Conservation (phyloP, 2,113 vertebrate genomes). For the Ursus arctos region DNA sequence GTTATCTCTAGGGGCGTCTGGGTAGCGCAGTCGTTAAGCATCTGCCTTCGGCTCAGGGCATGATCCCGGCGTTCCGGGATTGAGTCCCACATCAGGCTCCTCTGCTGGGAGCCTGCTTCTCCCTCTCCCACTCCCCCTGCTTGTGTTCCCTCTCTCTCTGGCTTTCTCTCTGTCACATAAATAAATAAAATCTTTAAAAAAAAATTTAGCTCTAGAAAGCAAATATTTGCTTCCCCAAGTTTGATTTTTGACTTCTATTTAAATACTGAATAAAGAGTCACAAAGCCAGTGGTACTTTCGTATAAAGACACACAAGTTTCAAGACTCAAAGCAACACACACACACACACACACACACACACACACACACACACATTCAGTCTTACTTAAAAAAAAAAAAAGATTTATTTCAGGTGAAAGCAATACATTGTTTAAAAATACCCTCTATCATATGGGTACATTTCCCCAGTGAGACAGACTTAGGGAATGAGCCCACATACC, state of each 20-base stretch:
- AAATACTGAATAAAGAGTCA: background rate
- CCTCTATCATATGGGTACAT: background rate
- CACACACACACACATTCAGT: no score
- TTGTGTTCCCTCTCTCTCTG: no score
- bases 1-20: background rate
- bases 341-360: no score
- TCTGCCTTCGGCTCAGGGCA: no score
- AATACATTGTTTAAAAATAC: background rate
- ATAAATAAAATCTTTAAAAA: no score
- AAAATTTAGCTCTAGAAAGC: background rate
- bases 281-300: fast-evolving
- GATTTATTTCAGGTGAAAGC: background rate
- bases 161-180: no score
- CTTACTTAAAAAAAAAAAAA: background rate
- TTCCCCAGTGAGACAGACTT: background rate
- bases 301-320: background rate
- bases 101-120: no score
- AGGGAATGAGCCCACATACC: background rate
- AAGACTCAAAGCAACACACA: background rate
- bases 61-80: no score
- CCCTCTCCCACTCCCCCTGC: no score
- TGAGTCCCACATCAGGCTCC: no score
- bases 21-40: no score
- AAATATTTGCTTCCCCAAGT: background rate
- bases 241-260: background rate